Conservation (phyloP, 2,888 invertebrate species). For the Antitype chi region DNA sequence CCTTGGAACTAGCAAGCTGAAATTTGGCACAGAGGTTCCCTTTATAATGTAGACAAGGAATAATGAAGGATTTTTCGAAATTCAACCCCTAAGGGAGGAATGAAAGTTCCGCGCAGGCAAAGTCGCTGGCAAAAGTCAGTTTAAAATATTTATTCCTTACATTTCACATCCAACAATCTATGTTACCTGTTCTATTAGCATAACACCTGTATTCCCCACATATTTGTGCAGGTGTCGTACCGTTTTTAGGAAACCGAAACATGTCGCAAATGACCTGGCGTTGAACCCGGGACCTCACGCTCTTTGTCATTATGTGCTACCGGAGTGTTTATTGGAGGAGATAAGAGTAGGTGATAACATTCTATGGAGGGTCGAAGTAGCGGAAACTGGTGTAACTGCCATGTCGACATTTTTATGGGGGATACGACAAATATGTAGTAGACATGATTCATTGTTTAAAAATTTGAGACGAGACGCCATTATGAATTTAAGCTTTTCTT, state of each 20-base stretch:
- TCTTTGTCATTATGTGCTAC: constrained; percentile 40
- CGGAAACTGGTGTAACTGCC: constrained; percentile 26
- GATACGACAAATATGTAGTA: not conserved
- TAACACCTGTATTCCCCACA: constrained; percentile 20
- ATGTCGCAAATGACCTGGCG: constrained; percentile 39
- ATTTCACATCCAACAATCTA: not conserved
- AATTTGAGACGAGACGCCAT: not conserved
- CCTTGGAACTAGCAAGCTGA: no score
- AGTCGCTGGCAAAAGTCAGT: no score
- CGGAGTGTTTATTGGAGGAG: constrained; percentile 21
- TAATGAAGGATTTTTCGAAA: no score
- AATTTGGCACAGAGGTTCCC: no score
- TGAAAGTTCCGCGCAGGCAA: no score
- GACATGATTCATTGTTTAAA: not conserved
- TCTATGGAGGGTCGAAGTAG: not conserved
- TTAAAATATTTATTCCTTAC: not conserved
- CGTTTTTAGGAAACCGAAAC: constrained; percentile 26
- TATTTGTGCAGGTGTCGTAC: constrained; percentile 47
- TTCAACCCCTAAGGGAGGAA: no score
- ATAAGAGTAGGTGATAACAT: constrained; percentile 30
- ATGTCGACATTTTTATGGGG: not conserved
- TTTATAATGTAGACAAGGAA: no score
- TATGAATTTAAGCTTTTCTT: no score
- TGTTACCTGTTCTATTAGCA: not conserved
- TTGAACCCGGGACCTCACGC: constrained; percentile 39